Evolutionary conservation across 2,113 vertebrate genomes (phyloP).

Genomic region (Egretta garzetta): DNA sequence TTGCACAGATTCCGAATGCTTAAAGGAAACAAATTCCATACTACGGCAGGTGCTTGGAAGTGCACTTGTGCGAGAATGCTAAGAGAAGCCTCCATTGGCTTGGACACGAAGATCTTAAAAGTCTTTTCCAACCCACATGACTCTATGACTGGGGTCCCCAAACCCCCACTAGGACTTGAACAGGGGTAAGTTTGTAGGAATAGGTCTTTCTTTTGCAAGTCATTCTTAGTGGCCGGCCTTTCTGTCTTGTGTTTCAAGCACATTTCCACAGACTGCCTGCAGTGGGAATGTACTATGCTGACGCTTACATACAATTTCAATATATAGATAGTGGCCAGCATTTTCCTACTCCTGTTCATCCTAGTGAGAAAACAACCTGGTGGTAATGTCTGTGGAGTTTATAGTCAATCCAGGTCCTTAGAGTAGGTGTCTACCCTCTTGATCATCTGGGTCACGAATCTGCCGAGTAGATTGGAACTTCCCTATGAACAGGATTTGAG

Average conservation of each 20-base stretch:
- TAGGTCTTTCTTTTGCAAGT: neutral
- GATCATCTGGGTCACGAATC: neutral
- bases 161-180: neutral
- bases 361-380: neutral
- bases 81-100: too few species aligned
- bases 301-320: neutral
- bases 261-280: neutral
- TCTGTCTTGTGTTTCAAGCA: neutral
- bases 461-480: neutral
- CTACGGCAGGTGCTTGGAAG: neutral
- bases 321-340: neutral
- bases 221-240: neutral
- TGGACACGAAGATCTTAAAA: neutral
- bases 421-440: neutral
- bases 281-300: neutral
- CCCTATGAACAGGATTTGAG: neutral
- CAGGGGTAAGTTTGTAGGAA: neutral
- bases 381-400: neutral
- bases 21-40: neutral
- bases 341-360: neutral
- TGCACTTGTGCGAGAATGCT: neutral
- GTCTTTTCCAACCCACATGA: neutral
- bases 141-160: neutral
- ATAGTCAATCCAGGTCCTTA: neutral
- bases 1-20: neutral